Conservation (phyloP, 2,797 vertebrate species). For the Uromys caudimaculatus region DNA sequence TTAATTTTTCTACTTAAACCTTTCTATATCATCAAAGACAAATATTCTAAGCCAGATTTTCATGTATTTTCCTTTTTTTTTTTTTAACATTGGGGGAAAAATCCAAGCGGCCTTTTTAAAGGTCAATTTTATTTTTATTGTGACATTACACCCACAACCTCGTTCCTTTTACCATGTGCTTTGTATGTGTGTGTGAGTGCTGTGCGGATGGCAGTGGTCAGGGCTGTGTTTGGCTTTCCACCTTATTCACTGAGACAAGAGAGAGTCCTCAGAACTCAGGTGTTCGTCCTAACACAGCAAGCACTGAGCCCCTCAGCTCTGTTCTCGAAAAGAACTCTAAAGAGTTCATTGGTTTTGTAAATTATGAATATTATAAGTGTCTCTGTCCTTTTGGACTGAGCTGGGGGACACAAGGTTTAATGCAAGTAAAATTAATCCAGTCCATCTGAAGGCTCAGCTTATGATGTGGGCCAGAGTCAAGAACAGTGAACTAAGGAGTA, state of each 20-base stretch:
- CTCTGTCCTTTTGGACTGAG: not conserved
- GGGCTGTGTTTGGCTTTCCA: not conserved
- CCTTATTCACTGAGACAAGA: not conserved
- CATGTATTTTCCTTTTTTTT: not conserved
- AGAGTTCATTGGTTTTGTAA: not conserved
- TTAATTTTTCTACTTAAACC: not conserved
- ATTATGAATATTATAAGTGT: not conserved
- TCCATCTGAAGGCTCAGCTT: not conserved
- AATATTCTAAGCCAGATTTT: slow-evolving; percentile 11
- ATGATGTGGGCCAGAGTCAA: not conserved
- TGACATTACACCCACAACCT: not conserved
- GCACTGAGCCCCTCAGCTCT: not conserved
- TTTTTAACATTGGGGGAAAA: not conserved
- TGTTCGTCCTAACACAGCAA: not conserved
- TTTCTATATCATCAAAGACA: not conserved
- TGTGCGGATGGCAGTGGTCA: no score
- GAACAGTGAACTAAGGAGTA: not conserved
- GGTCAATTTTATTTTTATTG: slow-evolving; percentile 31
- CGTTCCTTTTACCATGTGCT: not conserved
- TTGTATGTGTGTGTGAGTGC: no score
- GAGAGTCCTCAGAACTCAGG: not conserved
- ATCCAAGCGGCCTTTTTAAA: not conserved
- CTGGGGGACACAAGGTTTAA: not conserved
- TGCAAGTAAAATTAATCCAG: not conserved
- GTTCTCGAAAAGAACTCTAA: no score